phyloP scores from a whole-genome alignment of 2,797 vertebrate species.

The Vultur gryphus region DNA sequence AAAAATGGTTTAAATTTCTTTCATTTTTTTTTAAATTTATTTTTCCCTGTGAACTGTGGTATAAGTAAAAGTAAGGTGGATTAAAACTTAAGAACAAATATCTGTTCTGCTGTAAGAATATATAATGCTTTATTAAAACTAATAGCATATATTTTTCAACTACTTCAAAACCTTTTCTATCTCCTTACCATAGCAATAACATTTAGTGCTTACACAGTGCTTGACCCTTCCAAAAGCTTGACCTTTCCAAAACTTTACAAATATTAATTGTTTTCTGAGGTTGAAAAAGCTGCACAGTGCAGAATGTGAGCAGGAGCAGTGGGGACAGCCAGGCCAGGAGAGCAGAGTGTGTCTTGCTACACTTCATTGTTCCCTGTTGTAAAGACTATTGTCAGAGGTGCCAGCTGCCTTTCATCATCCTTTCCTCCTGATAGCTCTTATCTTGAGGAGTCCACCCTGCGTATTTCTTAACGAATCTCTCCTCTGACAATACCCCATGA shows the following conservation, averaged over 20 bases:
- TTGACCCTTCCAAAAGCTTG: background rate
- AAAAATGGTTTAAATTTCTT: background rate
- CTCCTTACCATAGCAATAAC: background rate
- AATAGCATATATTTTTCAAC: background rate
- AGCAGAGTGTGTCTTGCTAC: background rate
- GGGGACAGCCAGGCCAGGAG: background rate
- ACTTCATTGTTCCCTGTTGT: background rate
- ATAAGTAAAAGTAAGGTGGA: background rate
- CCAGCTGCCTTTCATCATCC: background rate
- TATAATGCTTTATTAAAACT: background rate
- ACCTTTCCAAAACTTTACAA: background rate
- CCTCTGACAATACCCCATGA: background rate
- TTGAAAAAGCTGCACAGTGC: background rate
- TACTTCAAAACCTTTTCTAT: background rate
- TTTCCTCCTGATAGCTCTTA: background rate
- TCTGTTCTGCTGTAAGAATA: background rate
- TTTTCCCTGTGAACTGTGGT: background rate
- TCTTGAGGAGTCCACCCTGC: background rate
- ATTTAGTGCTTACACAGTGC: background rate
- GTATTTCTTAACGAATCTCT: background rate
- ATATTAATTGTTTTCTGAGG: background rate
- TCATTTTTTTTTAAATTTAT: background rate
- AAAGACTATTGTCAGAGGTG: background rate
- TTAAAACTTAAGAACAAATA: background rate
- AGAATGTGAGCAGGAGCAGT: background rate